phyloP scores from a whole-genome alignment of 1,140 invertebrate species.

The Tribolium madens region DNA sequence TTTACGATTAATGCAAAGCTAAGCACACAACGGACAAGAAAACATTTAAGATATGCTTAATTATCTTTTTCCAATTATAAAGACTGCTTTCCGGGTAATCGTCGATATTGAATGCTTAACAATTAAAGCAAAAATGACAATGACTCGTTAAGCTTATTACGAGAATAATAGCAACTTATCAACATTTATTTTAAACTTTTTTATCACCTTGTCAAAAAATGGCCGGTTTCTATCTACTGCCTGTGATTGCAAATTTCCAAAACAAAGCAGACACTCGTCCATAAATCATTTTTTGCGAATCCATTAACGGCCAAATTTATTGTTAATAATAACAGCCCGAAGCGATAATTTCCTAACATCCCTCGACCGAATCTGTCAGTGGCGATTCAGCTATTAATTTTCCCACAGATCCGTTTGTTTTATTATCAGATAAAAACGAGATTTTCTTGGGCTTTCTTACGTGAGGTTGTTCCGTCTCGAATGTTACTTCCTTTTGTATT shows the following conservation, averaged over 20 bases:
- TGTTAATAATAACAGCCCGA: constrained; percentile 13
- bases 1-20: neutral
- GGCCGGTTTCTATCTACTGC: neutral
- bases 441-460: constrained; percentile 11
- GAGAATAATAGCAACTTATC: no score
- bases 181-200: no score
- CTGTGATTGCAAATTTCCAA: neutral
- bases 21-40: neutral
- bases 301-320: neutral
- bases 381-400: constrained; percentile 32
- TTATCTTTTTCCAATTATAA: constrained; percentile 8
- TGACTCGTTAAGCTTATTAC: no score
- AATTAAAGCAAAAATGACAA: neutral
- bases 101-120: neutral
- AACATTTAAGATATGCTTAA: neutral
- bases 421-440: constrained; percentile 30
- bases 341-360: constrained; percentile 13
- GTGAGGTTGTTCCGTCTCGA: constrained; percentile 14
- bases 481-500: neutral
- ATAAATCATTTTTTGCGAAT: neutral
- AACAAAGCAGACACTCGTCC: neutral
- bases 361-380: neutral
- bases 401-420: constrained; percentile 14
- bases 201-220: neutral
- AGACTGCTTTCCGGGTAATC: neutral